Base-by-base conservation (phyloP, 2,888 invertebrate species). In the Strigamia maritima region DNA sequence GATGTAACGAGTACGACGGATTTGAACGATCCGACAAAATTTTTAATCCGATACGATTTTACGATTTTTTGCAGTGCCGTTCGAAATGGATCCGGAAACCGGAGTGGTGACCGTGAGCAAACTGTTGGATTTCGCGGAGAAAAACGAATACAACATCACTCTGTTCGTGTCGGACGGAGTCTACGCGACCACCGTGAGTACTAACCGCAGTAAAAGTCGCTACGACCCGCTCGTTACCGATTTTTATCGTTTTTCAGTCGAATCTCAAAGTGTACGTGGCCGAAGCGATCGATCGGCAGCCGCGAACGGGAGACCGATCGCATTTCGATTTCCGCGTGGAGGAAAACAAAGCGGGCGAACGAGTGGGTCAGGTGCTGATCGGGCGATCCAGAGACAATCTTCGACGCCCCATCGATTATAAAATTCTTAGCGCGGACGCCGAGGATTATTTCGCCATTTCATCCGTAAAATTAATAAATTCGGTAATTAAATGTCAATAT, bases 11-110 rank as follows among this genome's bases (percentile, higher is more conserved):
- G n/a, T n/a, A n/a, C n/a, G n/a, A n/a, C n/a, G n/a, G n/a, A n/a
- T n/a, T n/a, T n/a, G n/a, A n/a, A n/a, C n/a, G n/a, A n/a, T n/a
- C n/a, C n/a, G n/a, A n/a, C n/a, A n/a, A n/a, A n/a, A n/a, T n/a
- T n/a, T n/a, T n/a, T n/a, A n/a, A n/a, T n/a, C n/a, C n/a, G n/a
- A n/a, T n/a, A n/a, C n/a, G n/a, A n/a, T n/a, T n/a, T n/a, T 35
- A 10, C 24, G 38, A 40, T 65, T 81, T 80, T 79, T 88, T 87
- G 16, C 86, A 92, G 94, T 94, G n/a, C 95, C 95, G 4, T 95
- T 95, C 86, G 94, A 93, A 3, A 93, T 95, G 28, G 95, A 95
- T 87, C 94, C 95, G 85, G 89, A 91, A 80, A 93, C 94, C 0
- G 95, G 95, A 4, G 93, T 93, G 0, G 94, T 95, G 75, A 94